Evolutionary conservation across 2,797 vertebrate species (phyloP).

Genomic region (Acanthiza pusilla): DNA sequence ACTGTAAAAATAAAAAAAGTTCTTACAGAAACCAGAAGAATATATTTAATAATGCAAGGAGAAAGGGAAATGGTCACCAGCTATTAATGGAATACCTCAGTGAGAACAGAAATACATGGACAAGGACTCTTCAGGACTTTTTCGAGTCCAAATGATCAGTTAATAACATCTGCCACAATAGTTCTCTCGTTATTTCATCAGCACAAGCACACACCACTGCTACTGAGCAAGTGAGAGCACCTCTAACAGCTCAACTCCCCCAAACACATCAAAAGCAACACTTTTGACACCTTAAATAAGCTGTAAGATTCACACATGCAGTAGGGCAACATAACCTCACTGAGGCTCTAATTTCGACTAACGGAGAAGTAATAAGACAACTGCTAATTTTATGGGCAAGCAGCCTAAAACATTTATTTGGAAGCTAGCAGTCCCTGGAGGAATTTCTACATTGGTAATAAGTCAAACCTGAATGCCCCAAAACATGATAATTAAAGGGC

Average conservation of each 20-base stretch:
- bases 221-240: neutral
- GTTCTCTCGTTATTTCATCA: neutral
- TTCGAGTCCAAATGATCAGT: neutral
- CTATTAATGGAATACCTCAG: neutral
- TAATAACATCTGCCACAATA: neutral
- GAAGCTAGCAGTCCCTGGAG: neutral
- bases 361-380: neutral
- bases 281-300: neutral
- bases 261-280: neutral
- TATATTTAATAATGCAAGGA: neutral
- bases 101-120: neutral
- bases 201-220: neutral
- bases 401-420: neutral
- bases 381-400: neutral
- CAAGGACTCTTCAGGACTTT: neutral
- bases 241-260: neutral
- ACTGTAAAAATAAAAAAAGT: neutral
- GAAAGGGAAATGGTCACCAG: neutral
- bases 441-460: neutral
- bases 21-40: neutral
- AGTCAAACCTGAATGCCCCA: neutral
- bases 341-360: neutral
- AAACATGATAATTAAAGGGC: neutral
- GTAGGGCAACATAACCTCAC: neutral
- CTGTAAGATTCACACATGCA: neutral